phyloP scores from a whole-genome alignment of 1,140 invertebrate genomes.

The Leptinotarsa undecemlineata region DNA sequence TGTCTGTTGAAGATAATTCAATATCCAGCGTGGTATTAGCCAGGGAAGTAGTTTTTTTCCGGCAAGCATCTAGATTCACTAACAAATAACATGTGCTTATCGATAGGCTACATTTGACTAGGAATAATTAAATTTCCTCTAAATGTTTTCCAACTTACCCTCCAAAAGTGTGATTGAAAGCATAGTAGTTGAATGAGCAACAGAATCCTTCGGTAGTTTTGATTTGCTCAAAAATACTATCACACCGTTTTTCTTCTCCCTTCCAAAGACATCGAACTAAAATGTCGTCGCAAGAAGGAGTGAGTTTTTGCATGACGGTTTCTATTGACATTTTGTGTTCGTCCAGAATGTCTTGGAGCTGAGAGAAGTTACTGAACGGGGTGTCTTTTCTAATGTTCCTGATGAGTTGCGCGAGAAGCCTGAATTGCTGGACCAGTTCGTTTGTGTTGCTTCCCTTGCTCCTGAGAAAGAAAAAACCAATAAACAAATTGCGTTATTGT shows the following conservation, averaged over 20 bases:
- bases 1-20: too few relatives aligned
- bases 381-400: constrained; percentile 19
- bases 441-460: background rate
- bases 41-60: too few relatives aligned
- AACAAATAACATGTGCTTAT: too few relatives aligned
- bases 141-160: constrained; percentile 22
- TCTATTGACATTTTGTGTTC: background rate
- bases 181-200: constrained; percentile 70
- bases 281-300: constrained; percentile 61
- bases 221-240: constrained; percentile 62
- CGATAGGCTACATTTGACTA: too few relatives aligned
- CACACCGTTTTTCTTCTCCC: constrained; percentile 61
- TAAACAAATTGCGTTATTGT: too few relatives aligned
- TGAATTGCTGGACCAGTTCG: background rate
- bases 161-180: constrained; percentile 52
- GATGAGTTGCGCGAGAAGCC: constrained; percentile 30
- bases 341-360: constrained; percentile 54
- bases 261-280: constrained; percentile 68
- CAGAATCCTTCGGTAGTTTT: constrained; percentile 62
- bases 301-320: constrained; percentile 51
- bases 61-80: too few relatives aligned
- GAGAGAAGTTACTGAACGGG: constrained; percentile 32
- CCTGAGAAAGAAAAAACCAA: background rate
- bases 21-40: too few relatives aligned
- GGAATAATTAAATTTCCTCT: too few relatives aligned